Conservation (phyloP, 2,797 vertebrate species). For the Diglossa cyanea region DNA sequence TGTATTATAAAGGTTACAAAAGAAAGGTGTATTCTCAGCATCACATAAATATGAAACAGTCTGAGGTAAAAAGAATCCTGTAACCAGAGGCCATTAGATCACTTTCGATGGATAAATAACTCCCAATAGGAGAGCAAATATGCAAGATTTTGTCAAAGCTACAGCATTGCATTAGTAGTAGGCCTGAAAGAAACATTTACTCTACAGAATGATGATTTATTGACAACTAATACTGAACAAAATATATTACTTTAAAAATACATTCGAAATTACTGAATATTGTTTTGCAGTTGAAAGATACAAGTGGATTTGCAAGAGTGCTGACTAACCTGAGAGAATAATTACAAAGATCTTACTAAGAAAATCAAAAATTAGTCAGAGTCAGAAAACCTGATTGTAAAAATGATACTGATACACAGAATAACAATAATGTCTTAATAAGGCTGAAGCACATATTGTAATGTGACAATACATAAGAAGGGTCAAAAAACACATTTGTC, state of each 20-base stretch:
- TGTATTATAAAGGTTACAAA: conserved; percentile 8
- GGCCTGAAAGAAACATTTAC: neutral
- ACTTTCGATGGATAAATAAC: neutral
- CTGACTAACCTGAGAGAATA: neutral
- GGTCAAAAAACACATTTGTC: neutral
- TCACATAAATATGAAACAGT: conserved; percentile 32
- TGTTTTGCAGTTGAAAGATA: neutral
- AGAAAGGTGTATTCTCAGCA: neutral
- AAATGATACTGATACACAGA: neutral
- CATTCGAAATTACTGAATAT: neutral
- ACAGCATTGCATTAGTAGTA: neutral
- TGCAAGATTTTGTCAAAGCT: neutral
- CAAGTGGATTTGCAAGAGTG: neutral
- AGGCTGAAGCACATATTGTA: neutral
- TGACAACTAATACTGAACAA: neutral
- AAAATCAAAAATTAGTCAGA: neutral
- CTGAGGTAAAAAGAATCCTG: neutral
- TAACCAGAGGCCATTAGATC: neutral
- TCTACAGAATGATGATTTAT: neutral
- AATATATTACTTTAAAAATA: neutral
- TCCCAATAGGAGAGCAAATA: neutral
- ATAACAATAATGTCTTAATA: neutral
- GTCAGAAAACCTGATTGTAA: neutral
- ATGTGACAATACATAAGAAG: neutral
- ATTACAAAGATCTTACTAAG: neutral